Base-by-base conservation (phyloP, 1,140 invertebrate genomes). In the Apolygus lucorum region DNA sequence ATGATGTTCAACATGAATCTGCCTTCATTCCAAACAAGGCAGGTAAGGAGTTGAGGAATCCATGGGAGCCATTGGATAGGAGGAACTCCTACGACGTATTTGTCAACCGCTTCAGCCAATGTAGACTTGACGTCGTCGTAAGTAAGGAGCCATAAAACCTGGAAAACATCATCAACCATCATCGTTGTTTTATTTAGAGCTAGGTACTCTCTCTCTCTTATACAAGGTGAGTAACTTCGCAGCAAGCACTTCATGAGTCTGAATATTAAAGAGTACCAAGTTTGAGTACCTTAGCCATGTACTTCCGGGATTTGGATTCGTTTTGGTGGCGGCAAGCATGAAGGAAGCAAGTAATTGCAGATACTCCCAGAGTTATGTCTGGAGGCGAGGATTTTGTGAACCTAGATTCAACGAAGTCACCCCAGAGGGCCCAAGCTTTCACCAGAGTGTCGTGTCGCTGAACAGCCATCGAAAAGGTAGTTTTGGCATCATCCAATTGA, bases 371-470 rank as follows among this genome's bases (percentile, higher is more conserved):
- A 2, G 82, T 79, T 17, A 92, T 89, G 76, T 92, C 88, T 14
- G 87, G 82, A 24, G 81, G 76, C 1, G 83, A 83, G 73, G 88
- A 88, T 71, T 87, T 78, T 28, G 84, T 86, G 79, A 89, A 91
- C 54, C 88, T 86, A 73, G 87, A 85, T 76, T 98, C 95, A 72
- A 97, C 83, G 78, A 96, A 98, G 77, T 98, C 95, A 4, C 95
- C 96, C 93, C 96, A 99, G 13, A 95, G 80, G 0, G 93, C 93
- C 96, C 96, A 99, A 0, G 93, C 93, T 79, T 97, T 97, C 0
- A 93, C 90, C 1, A 95, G 81, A 0, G 91, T 90, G 76, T 99
- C 96, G 75, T 96, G 90, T 68, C 98, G 81, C 77, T 98, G 95
- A 0, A 93, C 90, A 1, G 95, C 92, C 0, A 92, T 90, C 1